Evolutionary conservation across 1,140 invertebrate genomes (phyloP).

Genomic region (Cylas formicarius): DNA sequence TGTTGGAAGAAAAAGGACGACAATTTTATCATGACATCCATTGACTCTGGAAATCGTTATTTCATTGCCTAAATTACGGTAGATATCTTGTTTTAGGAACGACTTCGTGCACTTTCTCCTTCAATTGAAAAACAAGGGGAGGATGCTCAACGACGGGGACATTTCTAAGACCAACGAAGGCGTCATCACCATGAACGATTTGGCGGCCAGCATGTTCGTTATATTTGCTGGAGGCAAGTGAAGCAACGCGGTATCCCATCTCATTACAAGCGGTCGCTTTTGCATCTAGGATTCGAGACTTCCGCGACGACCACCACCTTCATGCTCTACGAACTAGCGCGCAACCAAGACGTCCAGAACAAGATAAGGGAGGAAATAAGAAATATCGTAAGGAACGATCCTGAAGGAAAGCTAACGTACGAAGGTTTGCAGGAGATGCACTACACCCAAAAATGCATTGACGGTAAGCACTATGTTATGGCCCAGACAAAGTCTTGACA

Average conservation of each 20-base stretch:
- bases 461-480: slow-evolving; percentile 20
- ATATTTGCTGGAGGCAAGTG: slow-evolving; percentile 39
- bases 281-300: slow-evolving; percentile 37
- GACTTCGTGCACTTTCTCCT: slow-evolving; percentile 16
- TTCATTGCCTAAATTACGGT: background rate
- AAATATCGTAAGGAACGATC: slow-evolving; percentile 11
- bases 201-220: slow-evolving; percentile 44
- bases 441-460: slow-evolving; percentile 30
- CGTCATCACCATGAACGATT: slow-evolving; percentile 50
- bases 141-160: background rate
- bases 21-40: no score
- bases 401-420: slow-evolving; percentile 31
- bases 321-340: slow-evolving; percentile 48
- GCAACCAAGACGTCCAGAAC: slow-evolving; percentile 41
- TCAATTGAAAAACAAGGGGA: slow-evolving; percentile 11
- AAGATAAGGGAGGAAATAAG: slow-evolving; percentile 38
- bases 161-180: background rate
- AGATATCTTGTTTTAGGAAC: slow-evolving; percentile 14
- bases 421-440: slow-evolving; percentile 28
- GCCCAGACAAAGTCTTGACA: background rate
- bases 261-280: slow-evolving; percentile 40
- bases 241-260: background rate
- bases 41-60: no score
- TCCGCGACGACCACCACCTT: slow-evolving; percentile 48
- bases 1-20: no score